phyloP scores from a whole-genome alignment of 2,113 vertebrate species.

The Callospermophilus lateralis region DNA sequence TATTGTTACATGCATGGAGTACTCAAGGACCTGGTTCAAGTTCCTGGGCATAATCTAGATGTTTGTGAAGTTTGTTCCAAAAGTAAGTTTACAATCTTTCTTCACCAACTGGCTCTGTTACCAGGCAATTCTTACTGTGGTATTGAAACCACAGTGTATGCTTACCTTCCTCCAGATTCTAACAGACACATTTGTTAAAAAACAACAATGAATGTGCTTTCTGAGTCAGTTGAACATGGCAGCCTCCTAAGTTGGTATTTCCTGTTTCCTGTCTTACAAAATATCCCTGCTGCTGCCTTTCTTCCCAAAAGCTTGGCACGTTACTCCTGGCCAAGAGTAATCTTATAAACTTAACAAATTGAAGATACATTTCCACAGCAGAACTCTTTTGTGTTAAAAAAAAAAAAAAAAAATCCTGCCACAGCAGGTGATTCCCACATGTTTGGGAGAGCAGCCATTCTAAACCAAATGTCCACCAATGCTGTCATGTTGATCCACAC shows the following conservation, averaged over 20 bases:
- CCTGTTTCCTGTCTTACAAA: constrained; percentile 57
- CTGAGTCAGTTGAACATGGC: not conserved
- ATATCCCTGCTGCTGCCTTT: not conserved
- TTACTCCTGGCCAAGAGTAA: not conserved
- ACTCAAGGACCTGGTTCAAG: not conserved
- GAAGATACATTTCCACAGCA: constrained; percentile 1
- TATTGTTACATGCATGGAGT: not conserved
- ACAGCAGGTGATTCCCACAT: constrained; percentile 31
- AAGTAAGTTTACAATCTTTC: not conserved
- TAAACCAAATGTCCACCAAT: not conserved
- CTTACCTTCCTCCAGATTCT: not conserved
- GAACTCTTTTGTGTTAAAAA: constrained; percentile 15
- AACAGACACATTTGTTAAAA: not conserved
- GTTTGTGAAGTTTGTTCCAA: not conserved
- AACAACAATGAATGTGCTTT: not conserved
- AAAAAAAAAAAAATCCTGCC: not conserved
- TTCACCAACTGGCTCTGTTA: not conserved
- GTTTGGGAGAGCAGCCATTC: not conserved
- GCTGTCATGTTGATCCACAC: no score
- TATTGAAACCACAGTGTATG: not conserved
- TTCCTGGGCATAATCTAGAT: not conserved
- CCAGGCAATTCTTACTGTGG: not conserved
- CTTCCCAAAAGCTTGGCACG: not conserved
- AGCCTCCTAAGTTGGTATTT: constrained; percentile 40
- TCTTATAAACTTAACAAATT: constrained; percentile 56